phyloP scores from a whole-genome alignment of 53 echinoderm and acorn worm genomes.

The Actinopyga echinites region DNA sequence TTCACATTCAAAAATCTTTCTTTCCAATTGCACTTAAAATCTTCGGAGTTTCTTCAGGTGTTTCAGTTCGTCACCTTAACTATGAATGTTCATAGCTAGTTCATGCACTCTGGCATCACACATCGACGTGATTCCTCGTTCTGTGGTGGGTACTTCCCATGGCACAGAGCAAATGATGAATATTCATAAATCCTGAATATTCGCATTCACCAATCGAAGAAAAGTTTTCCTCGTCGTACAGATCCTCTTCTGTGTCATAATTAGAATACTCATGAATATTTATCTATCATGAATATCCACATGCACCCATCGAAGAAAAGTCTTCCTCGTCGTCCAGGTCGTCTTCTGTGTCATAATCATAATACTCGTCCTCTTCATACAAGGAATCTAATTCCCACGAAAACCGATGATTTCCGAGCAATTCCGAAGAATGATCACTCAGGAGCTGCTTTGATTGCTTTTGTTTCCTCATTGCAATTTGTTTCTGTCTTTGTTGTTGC shows the following conservation, averaged over 20 bases:
- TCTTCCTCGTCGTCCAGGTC: conserved; percentile 17
- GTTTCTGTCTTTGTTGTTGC: conserved; percentile 19
- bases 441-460: conserved; percentile 11
- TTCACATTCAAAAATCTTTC: too few species aligned
- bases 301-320: neutral
- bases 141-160: too few species aligned
- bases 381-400: conserved; percentile 37
- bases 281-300: conserved; percentile 31
- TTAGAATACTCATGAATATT: too few species aligned
- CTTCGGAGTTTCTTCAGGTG: too few species aligned
- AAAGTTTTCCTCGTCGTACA: neutral
- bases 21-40: too few species aligned
- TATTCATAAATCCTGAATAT: conserved; percentile 10
- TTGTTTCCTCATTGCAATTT: conserved; percentile 10
- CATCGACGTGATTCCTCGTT: too few species aligned
- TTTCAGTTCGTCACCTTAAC: too few species aligned
- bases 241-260: neutral
- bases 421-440: neutral
- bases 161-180: too few species aligned
- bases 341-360: conserved; percentile 38
- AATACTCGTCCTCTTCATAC: conserved; percentile 43
- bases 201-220: neutral
- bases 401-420: conserved; percentile 33
- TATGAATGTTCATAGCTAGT: too few species aligned
- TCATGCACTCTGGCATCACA: too few species aligned